These are phyloP conservation scores for Hipposideros larvatus DNA, from an alignment of 2,797 vertebrate species.

Conservation along the genomic window DNA sequence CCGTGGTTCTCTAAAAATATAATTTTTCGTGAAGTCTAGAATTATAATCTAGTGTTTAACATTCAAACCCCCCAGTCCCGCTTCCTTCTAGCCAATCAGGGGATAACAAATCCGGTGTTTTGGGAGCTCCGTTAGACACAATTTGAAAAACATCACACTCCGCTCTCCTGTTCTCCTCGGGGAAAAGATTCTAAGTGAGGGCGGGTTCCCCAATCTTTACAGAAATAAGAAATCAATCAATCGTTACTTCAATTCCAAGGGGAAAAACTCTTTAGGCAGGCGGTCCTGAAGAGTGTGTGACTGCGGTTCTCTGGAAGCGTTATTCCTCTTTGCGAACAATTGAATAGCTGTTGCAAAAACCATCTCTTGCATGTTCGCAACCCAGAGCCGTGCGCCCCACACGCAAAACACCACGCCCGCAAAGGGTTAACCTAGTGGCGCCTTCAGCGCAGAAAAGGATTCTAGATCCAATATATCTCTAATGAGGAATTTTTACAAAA, in stretches of 20 bases:
- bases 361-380: background rate
- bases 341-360: constrained; percentile 24
- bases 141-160: constrained; percentile 75
- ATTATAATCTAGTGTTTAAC: constrained; percentile 76
- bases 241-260: background rate
- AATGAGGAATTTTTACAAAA: constrained; percentile 19
- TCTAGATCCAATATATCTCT: background rate
- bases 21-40: constrained; percentile 72
- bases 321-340: constrained; percentile 53
- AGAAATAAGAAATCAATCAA: constrained; percentile 44
- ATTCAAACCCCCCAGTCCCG: constrained; percentile 74
- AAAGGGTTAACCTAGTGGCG: constrained; percentile 66
- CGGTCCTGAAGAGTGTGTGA: background rate
- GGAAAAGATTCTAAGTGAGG: constrained; percentile 52
- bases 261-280: background rate
- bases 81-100: constrained; percentile 80
- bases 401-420: background rate
- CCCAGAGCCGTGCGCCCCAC: background rate
- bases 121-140: constrained; percentile 71
- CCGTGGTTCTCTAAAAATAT: constrained; percentile 66
- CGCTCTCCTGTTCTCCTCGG: background rate
- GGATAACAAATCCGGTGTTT: constrained; percentile 66
- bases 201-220: constrained; percentile 27
- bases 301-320: background rate
- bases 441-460: background rate